Conservation (phyloP, 2,888 invertebrate species). For the Cenopis cana region DNA sequence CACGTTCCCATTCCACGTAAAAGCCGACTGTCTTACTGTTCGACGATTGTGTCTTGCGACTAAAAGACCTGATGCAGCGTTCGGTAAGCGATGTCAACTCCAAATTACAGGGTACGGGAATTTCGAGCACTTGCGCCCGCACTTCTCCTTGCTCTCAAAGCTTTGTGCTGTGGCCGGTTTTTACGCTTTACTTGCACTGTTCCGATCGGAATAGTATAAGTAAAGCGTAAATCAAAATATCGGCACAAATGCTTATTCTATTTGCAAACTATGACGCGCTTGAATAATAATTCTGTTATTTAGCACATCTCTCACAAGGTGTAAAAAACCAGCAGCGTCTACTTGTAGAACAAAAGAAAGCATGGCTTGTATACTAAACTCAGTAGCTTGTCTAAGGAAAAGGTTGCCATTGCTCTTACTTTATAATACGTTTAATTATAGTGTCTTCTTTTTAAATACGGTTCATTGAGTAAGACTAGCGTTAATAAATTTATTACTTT, state of each 20-base stretch:
- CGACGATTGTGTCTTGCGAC: conserved; percentile 17
- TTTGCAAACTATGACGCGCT: no score
- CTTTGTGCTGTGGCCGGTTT: conserved; percentile 68
- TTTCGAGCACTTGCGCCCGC: conserved; percentile 56
- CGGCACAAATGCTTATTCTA: no score
- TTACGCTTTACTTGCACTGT: conserved; percentile 67
- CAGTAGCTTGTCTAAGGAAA: not conserved
- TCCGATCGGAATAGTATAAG: no score
- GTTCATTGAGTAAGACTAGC: conserved; percentile 9
- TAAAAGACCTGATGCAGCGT: conserved; percentile 51
- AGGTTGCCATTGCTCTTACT: not conserved
- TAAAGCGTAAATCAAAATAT: no score
- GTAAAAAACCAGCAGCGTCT: not conserved
- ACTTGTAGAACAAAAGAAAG: not conserved
- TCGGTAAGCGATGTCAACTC: conserved; percentile 61
- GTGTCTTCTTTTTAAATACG: not conserved
- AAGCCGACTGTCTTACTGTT: conserved; percentile 18
- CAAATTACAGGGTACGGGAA: conserved; percentile 70
- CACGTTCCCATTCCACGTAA: not conserved
- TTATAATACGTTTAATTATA: not conserved
- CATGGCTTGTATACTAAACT: not conserved
- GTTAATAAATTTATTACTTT: conserved; percentile 26
- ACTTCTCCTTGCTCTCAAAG: conserved; percentile 65
- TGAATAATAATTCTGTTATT: no score
- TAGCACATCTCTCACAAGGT: no score